phyloP scores from a whole-genome alignment of 2,888 invertebrate genomes.

The Venusia cambrica region DNA sequence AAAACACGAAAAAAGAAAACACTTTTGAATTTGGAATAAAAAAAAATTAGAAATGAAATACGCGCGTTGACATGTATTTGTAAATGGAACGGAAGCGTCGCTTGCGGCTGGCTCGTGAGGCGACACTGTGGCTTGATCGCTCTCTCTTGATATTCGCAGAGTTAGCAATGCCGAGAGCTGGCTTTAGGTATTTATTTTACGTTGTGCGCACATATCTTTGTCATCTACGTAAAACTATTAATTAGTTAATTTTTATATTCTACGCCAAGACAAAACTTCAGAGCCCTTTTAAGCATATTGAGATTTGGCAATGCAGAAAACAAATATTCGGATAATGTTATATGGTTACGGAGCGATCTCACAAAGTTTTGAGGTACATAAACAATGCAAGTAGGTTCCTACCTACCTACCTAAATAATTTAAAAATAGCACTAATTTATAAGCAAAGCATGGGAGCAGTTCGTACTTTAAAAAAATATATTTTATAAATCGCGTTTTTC shows the following conservation, averaged over 20 bases:
- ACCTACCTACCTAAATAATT: too few relatives aligned
- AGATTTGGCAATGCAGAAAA: too few relatives aligned
- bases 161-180: constrained; percentile 38
- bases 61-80: constrained; percentile 44
- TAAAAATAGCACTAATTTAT: too few relatives aligned
- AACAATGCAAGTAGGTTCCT: background rate
- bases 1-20: constrained; percentile 23
- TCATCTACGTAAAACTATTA: constrained; percentile 5
- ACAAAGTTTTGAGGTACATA: constrained; percentile 1
- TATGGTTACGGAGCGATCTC: too few relatives aligned
- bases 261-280: too few relatives aligned
- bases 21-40: constrained; percentile 24
- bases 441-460: too few relatives aligned
- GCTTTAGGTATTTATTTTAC: constrained; percentile 13
- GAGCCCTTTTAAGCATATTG: too few relatives aligned
- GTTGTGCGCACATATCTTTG: constrained; percentile 5
- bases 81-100: constrained; percentile 49
- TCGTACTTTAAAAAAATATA: too few relatives aligned
- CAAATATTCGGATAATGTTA: too few relatives aligned
- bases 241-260: too few relatives aligned
- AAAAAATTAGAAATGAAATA: constrained; percentile 24
- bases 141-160: constrained; percentile 56
- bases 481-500: too few relatives aligned
- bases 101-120: constrained; percentile 41
- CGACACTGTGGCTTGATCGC: constrained; percentile 59